A percentile compares a stretch with the other conserved stretches of the same genome.
Conservation (phyloP, 2,888 invertebrate species). For the Syritta pipiens region DNA sequence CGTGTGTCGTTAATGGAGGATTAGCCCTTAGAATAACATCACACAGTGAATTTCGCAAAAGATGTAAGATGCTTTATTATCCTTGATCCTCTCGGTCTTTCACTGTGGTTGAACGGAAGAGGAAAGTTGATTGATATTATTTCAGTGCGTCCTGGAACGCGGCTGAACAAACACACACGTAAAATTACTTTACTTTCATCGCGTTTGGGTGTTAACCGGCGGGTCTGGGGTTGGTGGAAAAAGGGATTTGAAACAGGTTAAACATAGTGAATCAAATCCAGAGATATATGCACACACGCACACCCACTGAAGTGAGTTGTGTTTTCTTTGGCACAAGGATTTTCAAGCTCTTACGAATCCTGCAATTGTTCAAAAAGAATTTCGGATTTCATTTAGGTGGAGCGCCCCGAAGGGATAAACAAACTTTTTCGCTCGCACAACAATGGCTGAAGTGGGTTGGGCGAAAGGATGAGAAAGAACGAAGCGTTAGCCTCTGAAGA, state of each 20-base stretch:
- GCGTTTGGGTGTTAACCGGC: background rate
- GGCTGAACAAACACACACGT: slow-evolving; percentile 65
- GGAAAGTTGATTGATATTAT: slow-evolving; percentile 68
- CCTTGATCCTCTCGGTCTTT: slow-evolving; percentile 55
- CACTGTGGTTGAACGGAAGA: too few species aligned
- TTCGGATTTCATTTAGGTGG: slow-evolving; percentile 20
- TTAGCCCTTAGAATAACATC: slow-evolving; percentile 64
- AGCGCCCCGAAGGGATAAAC: slow-evolving; percentile 28
- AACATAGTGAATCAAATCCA: slow-evolving; percentile 35
- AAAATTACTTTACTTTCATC: slow-evolving; percentile 26
- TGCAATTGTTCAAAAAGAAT: slow-evolving; percentile 60
- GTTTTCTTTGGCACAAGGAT: slow-evolving; percentile 63
- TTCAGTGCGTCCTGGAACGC: slow-evolving; percentile 62
- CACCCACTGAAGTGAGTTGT: background rate
- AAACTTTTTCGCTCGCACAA: slow-evolving; percentile 37
- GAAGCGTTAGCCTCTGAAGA: background rate
- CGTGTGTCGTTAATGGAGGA: slow-evolving; percentile 67
- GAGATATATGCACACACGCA: slow-evolving; percentile 3
- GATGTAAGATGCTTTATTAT: slow-evolving; percentile 68
- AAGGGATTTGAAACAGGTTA: slow-evolving; percentile 61
- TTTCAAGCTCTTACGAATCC: slow-evolving; percentile 44
- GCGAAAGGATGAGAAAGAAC: background rate
- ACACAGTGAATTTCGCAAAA: slow-evolving; percentile 59
- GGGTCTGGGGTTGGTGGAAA: background rate
- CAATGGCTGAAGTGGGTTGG: slow-evolving; percentile 15